These are phyloP conservation scores for Hyphantria cunea DNA, from an alignment of 1,140 invertebrate species.

Conservation along the genomic window DNA sequence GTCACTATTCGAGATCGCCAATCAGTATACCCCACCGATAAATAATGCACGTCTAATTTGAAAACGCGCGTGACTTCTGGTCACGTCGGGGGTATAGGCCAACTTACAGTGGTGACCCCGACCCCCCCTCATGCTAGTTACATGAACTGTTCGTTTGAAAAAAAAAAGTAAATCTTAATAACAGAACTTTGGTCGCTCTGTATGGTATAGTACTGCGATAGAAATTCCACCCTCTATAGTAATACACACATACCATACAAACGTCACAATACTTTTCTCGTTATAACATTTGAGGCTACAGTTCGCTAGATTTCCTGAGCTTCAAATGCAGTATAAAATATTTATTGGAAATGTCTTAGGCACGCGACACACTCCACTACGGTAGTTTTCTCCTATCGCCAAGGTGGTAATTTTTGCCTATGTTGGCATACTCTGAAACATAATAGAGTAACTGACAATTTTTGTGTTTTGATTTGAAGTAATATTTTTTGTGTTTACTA, in stretches of 20 bases:
- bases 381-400: conserved; percentile 20
- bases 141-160: too few species aligned
- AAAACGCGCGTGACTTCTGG: too few species aligned
- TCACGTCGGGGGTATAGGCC: too few species aligned
- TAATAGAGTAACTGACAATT: conserved; percentile 4
- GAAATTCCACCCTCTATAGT: not conserved
- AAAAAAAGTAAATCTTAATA: too few species aligned
- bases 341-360: conserved; percentile 31
- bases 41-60: too few species aligned
- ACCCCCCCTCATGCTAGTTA: too few species aligned
- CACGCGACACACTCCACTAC: conserved; percentile 8
- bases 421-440: not conserved
- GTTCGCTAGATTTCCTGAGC: conserved; percentile 2
- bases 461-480: not conserved
- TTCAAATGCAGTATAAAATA: conserved; percentile 26
- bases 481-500: too few species aligned
- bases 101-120: too few species aligned
- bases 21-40: too few species aligned
- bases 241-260: not conserved
- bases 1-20: too few species aligned
- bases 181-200: too few species aligned
- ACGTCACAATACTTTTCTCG: not conserved
- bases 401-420: conserved; percentile 23
- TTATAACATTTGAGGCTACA: not conserved
- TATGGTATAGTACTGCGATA: not conserved